Base-by-base conservation (phyloP, 2,113 vertebrate genomes). In the Phalacrocorax brasilianus region DNA sequence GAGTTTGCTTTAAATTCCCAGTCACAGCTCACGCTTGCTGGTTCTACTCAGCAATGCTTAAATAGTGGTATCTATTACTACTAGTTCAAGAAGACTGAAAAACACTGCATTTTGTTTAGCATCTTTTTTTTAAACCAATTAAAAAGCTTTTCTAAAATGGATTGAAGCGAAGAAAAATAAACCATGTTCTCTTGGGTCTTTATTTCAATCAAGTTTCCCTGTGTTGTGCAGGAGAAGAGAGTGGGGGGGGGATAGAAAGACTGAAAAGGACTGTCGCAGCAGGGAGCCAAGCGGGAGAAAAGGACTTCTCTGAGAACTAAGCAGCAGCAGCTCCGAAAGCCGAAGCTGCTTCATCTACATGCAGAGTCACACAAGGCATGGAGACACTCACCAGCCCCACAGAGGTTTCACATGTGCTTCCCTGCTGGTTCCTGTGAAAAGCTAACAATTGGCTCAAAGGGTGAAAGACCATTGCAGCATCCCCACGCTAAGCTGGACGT, bases 261-360 rank as follows among this genome's bases (percentile, higher is more conserved):
- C 97, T 99, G 99, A 99, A 99, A 99, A 98, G 98, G 98, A 81
- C 97, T 98, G 96, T 91, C 99, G 97, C 99, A 99, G 99, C 98
- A 80, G 99, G 99, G 99, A 98, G 99, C 98, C 99, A 47, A 92
- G 97, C 95, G 1, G 90, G 73, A 99, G 98, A 99, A 99, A 99
- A 99, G 97, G 98, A 97, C 97, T 98, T 98, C 98, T 98, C 99
- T 99, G 99, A 99, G 99, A 99, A 98, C 98, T 93, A 98, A 97
- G 98, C 98, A 97, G 98, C 98, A 98, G 98, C 98, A 98, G 98
- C 98, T 97, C 97, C 88, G 96, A 97, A 91, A 97, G 97, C 98
- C 96, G 98, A 97, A 98, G 98, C 97, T 97, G 98, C 98, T 99
- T 99, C 99, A 99, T 99, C 99, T 99, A 98, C 99, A 99, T 99